Evolutionary conservation across 2,113 vertebrate species (phyloP).

Genomic region (Acrocephalus kingi): DNA sequence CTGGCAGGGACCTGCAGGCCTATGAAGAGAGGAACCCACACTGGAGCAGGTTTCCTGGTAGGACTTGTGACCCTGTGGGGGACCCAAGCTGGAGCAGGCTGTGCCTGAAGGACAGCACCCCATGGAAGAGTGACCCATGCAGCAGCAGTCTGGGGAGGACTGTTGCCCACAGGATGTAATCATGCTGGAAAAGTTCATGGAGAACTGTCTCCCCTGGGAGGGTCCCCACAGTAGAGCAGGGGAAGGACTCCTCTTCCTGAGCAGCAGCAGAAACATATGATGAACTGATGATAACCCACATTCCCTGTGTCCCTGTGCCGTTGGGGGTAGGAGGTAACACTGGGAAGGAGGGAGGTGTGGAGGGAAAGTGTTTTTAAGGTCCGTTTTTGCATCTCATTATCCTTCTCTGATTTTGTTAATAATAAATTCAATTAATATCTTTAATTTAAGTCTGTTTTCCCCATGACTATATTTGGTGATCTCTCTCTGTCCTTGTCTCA

Average conservation of each 20-base stretch:
- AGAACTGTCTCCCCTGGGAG: fast-evolving
- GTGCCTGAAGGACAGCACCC: not conserved
- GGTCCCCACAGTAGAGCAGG: not conserved
- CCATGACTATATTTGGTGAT: fast-evolving
- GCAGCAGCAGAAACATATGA: not conserved
- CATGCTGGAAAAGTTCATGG: fast-evolving
- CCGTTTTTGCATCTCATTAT: not conserved
- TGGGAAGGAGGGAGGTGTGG: not conserved
- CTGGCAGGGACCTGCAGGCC: not conserved
- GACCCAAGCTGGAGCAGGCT: not conserved
- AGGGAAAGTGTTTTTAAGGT: not conserved
- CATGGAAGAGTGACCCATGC: not conserved
- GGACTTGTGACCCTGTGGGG: not conserved
- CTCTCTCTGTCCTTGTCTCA: fast-evolving
- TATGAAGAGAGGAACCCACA: not conserved
- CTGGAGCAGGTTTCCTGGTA: not conserved
- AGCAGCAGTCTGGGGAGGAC: fast-evolving
- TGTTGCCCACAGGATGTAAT: too few species aligned
- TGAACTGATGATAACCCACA: too few species aligned
- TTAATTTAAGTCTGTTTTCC: not conserved
- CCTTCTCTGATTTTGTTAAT: not conserved
- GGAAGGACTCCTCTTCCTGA: not conserved
- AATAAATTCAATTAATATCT: not conserved
- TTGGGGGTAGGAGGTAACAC: too few species aligned
- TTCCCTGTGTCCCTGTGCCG: not conserved